Base-by-base conservation (phyloP, 2,888 invertebrate species). In the Rhamnusium bicolor region DNA sequence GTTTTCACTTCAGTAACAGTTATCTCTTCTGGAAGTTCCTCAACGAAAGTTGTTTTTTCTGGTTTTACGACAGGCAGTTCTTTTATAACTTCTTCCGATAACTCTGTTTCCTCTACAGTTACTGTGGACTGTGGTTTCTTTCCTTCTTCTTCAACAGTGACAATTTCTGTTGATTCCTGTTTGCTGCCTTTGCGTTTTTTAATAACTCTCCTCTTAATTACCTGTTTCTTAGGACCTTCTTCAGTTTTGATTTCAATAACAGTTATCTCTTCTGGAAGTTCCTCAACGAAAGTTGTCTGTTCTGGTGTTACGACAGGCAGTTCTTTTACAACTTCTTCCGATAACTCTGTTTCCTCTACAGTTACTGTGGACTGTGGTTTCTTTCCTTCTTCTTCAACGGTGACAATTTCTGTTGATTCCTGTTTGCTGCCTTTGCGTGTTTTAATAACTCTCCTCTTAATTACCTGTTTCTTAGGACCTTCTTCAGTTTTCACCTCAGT, bases 21-120 rank as follows among this genome's bases (percentile, higher is more conserved):
- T 0, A 89, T 86, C 74, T 87, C 83, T 82, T 88, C 87, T 21
- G 89, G 89, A 24, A 86, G 80, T 70, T 86, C 85, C 73, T 87
- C 84, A 4, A 86, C 78, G 47, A 79, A 14, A 1, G 24, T 21
- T 16, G 21, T 14, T 46, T 32, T 19, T 72, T 85, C 81, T 19
- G 85, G 72, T 82, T 84, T 62, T 40, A 68, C 14, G 27, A 71
- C 76, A 76, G 75, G 83, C 71, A 82, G 80, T 19, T 78, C 72
- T 66, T 78, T 66, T 1, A 79, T 80, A 61, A 62, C 54, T 75
- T 86, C 86, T 27, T 87, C 82, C 84, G 75, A 72, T 18, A 72
- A 32, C 47, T 77, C 76, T 69, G 83, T 78, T 71, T 81, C 80
- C 73, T 86, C 79, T 71, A 85, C 80, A 12, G 77, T 80, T 3